Evolutionary conservation across 2,113 vertebrate genomes (phyloP), one percentile per base, ranked within the genome.

Genomic region (Morone saxatilis): DNA sequence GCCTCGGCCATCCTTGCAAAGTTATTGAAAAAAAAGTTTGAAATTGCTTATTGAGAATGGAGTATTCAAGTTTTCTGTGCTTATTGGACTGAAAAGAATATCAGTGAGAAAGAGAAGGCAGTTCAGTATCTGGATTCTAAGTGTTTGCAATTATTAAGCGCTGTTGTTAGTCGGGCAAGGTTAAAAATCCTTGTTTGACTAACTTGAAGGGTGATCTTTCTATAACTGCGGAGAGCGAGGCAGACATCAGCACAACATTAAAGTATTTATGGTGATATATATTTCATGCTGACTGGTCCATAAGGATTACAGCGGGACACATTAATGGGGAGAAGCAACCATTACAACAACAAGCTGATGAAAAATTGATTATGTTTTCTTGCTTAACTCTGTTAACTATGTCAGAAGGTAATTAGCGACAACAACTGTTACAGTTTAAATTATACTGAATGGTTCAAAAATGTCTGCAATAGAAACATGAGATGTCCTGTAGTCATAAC

Each of bases 251-350:
- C 82, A 63, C 47, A 78, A 78, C 92, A 94, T 94, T 96, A 94
- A 95, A 94, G 82, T 88, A 96, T 95, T 97, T 90, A 95, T 94
- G 78, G 87, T 79, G 93, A 96, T 93, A 51, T 95, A 79, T 95
- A 96, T 94, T 96, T 96, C 95, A 97, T 94, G 93, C 91, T 94
- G 95, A 88, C 92, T 95, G 94, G 95, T 93, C 91, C 86, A 92
- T 93, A 93, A 95, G 89, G 94, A 95, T 93, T 94, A 86, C 83
- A 93, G 88, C 81, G 91, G 94, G 78, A 95, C 88, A 95, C 92
- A 95, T 96, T 95, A 96, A 95, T 87, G 90, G 85, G 91, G 83
- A 94, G 87, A 95, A 86, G 95, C 92, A 94, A 83, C 90, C 87
- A 92, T 95, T 96, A 96, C 88, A 95, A 94, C 92, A 96, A 94